phyloP scores from a whole-genome alignment of 1,140 invertebrate genomes.

The Eumaeus atala region DNA sequence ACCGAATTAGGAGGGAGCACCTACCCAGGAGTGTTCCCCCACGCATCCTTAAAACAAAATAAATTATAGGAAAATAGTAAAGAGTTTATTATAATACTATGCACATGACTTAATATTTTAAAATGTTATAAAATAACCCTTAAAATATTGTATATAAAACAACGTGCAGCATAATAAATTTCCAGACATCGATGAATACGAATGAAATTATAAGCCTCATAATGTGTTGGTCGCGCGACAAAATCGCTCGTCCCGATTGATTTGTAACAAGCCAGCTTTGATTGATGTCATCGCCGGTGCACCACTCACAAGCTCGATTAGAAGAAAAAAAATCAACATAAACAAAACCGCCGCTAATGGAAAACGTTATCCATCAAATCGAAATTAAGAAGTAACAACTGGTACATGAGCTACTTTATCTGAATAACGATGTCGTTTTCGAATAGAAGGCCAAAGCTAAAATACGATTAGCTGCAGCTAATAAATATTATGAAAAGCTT shows the following conservation, averaged over 20 bases:
- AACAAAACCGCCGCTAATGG: constrained; percentile 52
- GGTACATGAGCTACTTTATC: constrained; percentile 45
- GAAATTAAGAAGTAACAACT: constrained; percentile 57
- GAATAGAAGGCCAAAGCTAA: constrained; percentile 42
- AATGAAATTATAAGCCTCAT: too few relatives aligned
- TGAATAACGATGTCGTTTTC: constrained; percentile 44
- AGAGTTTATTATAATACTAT: too few relatives aligned
- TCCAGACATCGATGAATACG: too few relatives aligned
- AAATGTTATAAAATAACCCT: too few relatives aligned
- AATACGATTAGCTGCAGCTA: constrained; percentile 21
- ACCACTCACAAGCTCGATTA: constrained; percentile 52
- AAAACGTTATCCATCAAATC: constrained; percentile 62
- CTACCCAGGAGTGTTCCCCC: too few relatives aligned
- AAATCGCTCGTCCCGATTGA: constrained; percentile 25
- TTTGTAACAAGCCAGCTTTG: constrained; percentile 24
- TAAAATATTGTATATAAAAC: too few relatives aligned
- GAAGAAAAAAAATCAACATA: constrained; percentile 41
- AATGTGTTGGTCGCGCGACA: constrained; percentile 32
- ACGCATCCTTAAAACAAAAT: too few relatives aligned
- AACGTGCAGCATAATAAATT: too few relatives aligned
- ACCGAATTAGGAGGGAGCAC: too few relatives aligned
- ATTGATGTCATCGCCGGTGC: constrained; percentile 54
- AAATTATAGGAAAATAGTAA: too few relatives aligned
- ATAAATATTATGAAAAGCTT: constrained; percentile 25
- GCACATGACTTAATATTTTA: too few relatives aligned